These are phyloP conservation scores for Saccostrea glomerata DNA, from an alignment of 1,140 invertebrate genomes.

Conservation along the genomic window DNA sequence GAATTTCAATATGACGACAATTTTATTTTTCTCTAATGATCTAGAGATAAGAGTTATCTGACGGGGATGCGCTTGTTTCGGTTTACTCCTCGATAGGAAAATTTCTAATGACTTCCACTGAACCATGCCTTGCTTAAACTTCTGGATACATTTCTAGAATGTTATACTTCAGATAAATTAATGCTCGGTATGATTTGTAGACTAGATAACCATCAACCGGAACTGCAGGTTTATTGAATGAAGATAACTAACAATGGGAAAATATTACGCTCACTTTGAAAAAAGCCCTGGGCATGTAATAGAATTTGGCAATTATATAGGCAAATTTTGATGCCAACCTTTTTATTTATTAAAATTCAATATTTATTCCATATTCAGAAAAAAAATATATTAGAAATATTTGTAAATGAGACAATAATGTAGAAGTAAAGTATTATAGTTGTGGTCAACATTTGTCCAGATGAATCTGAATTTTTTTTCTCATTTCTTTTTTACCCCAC, in stretches of 20 bases:
- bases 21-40: slow-evolving; percentile 44
- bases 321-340: too few relatives aligned
- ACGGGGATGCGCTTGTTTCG: neutral
- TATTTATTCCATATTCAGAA: too few relatives aligned
- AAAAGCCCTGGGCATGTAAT: too few relatives aligned
- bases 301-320: too few relatives aligned
- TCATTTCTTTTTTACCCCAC: too few relatives aligned
- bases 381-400: too few relatives aligned
- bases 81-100: neutral
- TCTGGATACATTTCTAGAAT: slow-evolving; percentile 43
- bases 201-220: slow-evolving; percentile 1
- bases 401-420: too few relatives aligned
- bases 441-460: too few relatives aligned
- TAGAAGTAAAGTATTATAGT: too few relatives aligned
- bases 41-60: slow-evolving; percentile 1
- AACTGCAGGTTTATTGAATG: slow-evolving; percentile 4
- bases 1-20: slow-evolving; percentile 38
- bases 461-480: too few relatives aligned
- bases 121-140: neutral
- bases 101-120: neutral
- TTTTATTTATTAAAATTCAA: too few relatives aligned
- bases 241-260: slow-evolving; percentile 21
- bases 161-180: slow-evolving; percentile 41
- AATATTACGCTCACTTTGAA: neutral
- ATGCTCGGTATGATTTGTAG: slow-evolving; percentile 15